Evolutionary conservation across 2,888 invertebrate species (phyloP).

Genomic region (Apodemia hepburni): DNA sequence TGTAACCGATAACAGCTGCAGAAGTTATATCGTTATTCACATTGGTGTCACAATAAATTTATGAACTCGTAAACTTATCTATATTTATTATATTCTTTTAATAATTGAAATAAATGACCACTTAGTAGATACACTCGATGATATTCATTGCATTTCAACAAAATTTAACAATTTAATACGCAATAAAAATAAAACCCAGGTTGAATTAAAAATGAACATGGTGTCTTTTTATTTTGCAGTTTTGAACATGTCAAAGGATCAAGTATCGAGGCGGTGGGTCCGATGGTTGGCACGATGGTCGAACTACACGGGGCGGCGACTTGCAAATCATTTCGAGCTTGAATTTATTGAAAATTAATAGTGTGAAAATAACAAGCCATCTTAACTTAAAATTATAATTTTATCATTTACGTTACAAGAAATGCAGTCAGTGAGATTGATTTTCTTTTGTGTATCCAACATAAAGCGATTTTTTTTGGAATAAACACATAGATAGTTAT

Average conservation of each 20-base stretch:
- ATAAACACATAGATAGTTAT: too few relatives aligned
- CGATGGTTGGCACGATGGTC: conserved; percentile 45
- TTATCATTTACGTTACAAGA: neutral
- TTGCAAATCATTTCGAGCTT: conserved; percentile 48
- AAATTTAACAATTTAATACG: conserved; percentile 33
- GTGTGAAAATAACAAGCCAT: conserved; percentile 52
- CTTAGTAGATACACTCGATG: conserved; percentile 35
- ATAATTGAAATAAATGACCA: conserved; percentile 34
- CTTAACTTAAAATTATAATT: conserved; percentile 21
- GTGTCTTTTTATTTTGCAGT: conserved; percentile 35
- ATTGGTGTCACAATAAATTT: neutral
- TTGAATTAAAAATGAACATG: conserved; percentile 32
- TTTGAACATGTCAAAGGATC: conserved; percentile 40
- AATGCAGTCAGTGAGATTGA: neutral
- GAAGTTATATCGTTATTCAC: neutral
- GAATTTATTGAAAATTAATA: conserved; percentile 66
- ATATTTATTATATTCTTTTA: conserved; percentile 27
- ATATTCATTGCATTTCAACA: conserved; percentile 32
- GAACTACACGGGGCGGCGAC: conserved; percentile 48
- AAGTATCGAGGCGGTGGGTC: conserved; percentile 50
- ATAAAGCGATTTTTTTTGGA: neutral
- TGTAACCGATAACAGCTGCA: neutral
- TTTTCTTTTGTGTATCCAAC: too few relatives aligned
- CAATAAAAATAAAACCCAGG: conserved; percentile 26
- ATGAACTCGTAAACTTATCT: conserved; percentile 20